Base-by-base conservation (phyloP, 2,797 vertebrate genomes). In the Epinephelus coioides region DNA sequence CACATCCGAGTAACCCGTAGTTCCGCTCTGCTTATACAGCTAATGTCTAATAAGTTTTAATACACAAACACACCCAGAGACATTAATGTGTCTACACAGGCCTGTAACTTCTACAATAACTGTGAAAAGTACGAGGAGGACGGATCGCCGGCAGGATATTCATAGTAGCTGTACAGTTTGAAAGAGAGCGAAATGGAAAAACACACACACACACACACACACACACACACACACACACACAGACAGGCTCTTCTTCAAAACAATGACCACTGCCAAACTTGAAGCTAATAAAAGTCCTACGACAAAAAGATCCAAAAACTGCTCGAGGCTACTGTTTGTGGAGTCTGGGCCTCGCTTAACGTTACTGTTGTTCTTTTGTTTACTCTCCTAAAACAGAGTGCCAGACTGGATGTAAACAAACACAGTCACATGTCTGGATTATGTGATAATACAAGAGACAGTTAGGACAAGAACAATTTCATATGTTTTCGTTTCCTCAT, bases 221-320 rank as follows among this genome's bases (percentile, higher is more conserved):
- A 30, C 27, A 30, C 27, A 30, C 27, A 30, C 27, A 30, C 27
- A 34, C 46, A 15, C 38, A 69, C 61, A 19, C 38, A 60, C 18
- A 70, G 34, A 63, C 25, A 46, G 23, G 10, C 34, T 54, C 27
- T 17, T 71, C 40, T 25, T 50, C 40, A 56, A 59, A 51, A 57
- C 17, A 61, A 59, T 19, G n/a, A 43, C 2, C 13, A 19, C 27
- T 44, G 10, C n/a, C 17, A 53, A 47, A 67, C 27, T 2, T 61
- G 9, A 63, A 68, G 40, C 23, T 49, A 57, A 76, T 62, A 66
- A 69, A 78, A 47, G 8, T 47, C 34, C n/a, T 57, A 18, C 53
- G 38, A 75, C 50, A 43, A 43, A 65, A 60, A 69, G 40, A 66
- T 56, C 13, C 6, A 2, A 73, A 62, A 64, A 68, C 62, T 46